Percentiles rank a stretch among this genome's conserved stretches.
Conservation (phyloP, 1,140 invertebrate genomes). For the Epicauta chinensis region DNA sequence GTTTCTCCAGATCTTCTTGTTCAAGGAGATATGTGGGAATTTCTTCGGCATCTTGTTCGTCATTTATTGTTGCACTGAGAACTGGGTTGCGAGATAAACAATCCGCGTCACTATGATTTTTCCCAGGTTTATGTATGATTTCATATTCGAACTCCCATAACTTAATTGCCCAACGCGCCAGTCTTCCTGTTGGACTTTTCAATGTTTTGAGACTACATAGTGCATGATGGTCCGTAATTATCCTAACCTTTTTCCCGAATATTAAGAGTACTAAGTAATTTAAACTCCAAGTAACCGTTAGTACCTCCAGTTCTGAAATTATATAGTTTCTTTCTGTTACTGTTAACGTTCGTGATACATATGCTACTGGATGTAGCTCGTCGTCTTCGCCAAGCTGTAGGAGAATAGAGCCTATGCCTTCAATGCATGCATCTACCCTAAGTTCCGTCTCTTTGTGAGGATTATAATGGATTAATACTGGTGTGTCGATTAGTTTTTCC, state of each 20-base stretch:
- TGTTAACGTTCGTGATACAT: neutral
- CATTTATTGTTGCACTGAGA: neutral
- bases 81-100: slow-evolving; percentile 28
- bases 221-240: slow-evolving; percentile 39
- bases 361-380: slow-evolving; percentile 2
- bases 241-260: neutral
- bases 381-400: neutral
- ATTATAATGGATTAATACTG: slow-evolving; percentile 5
- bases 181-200: neutral
- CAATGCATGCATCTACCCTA: neutral
- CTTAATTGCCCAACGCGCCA: slow-evolving; percentile 32
- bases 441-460: slow-evolving; percentile 1
- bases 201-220: slow-evolving; percentile 39
- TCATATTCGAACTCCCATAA: slow-evolving; percentile 25
- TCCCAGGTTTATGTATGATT: slow-evolving; percentile 27
- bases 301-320: slow-evolving; percentile 3
- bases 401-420: neutral
- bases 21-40: too few relatives aligned
- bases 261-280: neutral
- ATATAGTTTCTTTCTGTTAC: slow-evolving; percentile 3
- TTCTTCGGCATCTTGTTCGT: neutral
- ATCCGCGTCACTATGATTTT: slow-evolving; percentile 31
- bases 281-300: neutral
- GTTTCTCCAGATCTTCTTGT: too few relatives aligned
- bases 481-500: neutral